Evolutionary conservation across 2,797 vertebrate genomes (phyloP).

Genomic region (Bradypus variegatus): DNA sequence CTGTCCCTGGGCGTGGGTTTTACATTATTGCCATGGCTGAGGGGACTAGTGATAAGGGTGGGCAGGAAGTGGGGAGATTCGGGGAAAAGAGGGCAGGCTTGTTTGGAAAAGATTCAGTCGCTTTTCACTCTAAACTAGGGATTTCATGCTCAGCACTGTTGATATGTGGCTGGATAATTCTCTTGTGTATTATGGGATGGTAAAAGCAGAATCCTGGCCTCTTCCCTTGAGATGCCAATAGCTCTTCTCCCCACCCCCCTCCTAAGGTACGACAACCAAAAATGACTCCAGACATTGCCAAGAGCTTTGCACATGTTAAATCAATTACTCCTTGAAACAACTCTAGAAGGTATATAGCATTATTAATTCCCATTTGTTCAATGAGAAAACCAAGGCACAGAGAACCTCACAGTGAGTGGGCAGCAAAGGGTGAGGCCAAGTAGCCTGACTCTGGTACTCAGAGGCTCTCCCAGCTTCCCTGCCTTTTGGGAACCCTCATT

Average conservation of each 20-base stretch:
- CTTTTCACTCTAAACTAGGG: neutral
- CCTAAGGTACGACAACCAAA: neutral
- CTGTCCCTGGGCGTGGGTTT: neutral
- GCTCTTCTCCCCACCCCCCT: no score
- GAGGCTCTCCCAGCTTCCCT: no score
- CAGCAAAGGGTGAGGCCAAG: neutral
- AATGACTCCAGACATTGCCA: neutral
- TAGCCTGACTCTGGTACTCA: accelerated
- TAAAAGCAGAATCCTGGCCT: neutral
- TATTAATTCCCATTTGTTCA: neutral
- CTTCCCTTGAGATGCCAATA: neutral
- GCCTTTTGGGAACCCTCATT: neutral
- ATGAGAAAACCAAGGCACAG: neutral
- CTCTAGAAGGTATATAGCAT: neutral
- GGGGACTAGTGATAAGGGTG: no score
- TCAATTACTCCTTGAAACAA: neutral
- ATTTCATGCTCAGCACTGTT: neutral
- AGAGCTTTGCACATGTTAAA: neutral
- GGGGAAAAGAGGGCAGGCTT: neutral
- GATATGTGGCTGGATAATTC: neutral
- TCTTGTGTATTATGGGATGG: neutral
- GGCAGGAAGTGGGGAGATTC: neutral
- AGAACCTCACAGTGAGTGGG: neutral
- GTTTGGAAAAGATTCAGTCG: neutral
- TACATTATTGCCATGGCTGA: no score